Conservation (phyloP, 2,888 invertebrate species). For the Polyommatus iphigenia region DNA sequence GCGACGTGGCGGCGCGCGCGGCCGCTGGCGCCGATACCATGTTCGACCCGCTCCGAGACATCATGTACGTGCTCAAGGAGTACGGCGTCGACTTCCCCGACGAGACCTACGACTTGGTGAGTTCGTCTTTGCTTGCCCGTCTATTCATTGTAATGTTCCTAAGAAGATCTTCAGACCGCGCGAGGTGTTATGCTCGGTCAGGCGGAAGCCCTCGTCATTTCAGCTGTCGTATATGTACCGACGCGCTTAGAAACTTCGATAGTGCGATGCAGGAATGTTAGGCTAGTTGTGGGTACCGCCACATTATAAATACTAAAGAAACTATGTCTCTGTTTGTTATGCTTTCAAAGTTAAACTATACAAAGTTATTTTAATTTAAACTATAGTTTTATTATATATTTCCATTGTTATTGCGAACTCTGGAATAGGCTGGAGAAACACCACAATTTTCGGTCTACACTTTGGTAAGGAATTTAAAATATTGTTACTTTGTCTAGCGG, state of each 20-base stretch:
- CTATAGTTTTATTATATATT: not conserved
- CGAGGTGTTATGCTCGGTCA: too few relatives aligned
- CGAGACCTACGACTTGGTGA: slow-evolving; percentile 85
- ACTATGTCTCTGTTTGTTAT: not conserved
- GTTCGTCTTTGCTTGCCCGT: not conserved
- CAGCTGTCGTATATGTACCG: too few relatives aligned
- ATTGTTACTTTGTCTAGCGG: not conserved
- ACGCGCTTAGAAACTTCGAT: too few relatives aligned
- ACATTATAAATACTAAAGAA: not conserved
- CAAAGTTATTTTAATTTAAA: not conserved
- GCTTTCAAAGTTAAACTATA: not conserved
- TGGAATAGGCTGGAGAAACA: slow-evolving; percentile 47
- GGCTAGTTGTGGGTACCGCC: too few relatives aligned
- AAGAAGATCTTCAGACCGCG: too few relatives aligned
- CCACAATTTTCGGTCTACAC: slow-evolving; percentile 64
- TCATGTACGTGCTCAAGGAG: slow-evolving; percentile 89
- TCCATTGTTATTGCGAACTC: slow-evolving; percentile 42
- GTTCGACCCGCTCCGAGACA: slow-evolving; percentile 94
- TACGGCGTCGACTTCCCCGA: slow-evolving; percentile 95
- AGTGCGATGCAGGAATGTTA: too few relatives aligned
- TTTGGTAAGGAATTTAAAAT: slow-evolving; percentile 57
- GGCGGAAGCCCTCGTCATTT: too few relatives aligned
- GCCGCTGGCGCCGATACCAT: slow-evolving; percentile 87
- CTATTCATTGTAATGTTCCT: not conserved
- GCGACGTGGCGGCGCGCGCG: slow-evolving; percentile 87